These are phyloP conservation scores for Petrosia ficiformis DNA, from an alignment of 37 sponge, comb jelly and placozoan genomes.

Conservation along the genomic window DNA sequence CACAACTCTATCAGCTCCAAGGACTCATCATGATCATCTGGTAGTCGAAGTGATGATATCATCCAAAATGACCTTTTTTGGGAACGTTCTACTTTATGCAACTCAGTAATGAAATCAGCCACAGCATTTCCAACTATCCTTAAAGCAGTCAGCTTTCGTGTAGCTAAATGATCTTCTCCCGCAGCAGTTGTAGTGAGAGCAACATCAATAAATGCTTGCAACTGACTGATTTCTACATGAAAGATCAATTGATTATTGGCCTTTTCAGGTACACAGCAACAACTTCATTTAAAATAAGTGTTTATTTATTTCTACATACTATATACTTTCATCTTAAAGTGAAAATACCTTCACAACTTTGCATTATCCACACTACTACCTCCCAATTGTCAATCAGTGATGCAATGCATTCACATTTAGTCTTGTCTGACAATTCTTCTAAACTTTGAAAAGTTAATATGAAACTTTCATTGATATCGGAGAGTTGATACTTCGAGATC, in stretches of 20 bases:
- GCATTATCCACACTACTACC: slow-evolving; percentile 20
- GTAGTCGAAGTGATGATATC: too few species aligned
- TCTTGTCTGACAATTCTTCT: too few species aligned
- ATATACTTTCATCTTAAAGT: too few species aligned
- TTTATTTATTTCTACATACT: too few species aligned
- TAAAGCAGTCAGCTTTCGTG: slow-evolving; percentile 29
- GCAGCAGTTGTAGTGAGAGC: slow-evolving; percentile 47
- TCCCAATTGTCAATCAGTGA: slow-evolving; percentile 14
- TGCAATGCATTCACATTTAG: too few species aligned
- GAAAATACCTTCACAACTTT: slow-evolving; percentile 14
- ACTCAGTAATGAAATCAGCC: slow-evolving; percentile 19
- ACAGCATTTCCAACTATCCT: slow-evolving; percentile 36
- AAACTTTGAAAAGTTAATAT: too few species aligned
- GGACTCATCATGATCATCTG: slow-evolving; percentile 18
- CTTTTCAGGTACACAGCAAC: too few species aligned
- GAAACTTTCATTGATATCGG: too few species aligned
- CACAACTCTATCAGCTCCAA: slow-evolving; percentile 11
- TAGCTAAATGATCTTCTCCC: slow-evolving; percentile 36
- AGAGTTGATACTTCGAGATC: too few species aligned
- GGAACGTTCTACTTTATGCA: neutral
- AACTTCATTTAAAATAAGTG: too few species aligned
- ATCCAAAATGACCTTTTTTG: neutral
- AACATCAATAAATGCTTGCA: slow-evolving; percentile 45
- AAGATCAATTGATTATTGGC: too few species aligned
- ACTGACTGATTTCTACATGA: slow-evolving; percentile 29